Base-by-base conservation (phyloP, 1,140 invertebrate genomes). In the Drosophila pachea region DNA sequence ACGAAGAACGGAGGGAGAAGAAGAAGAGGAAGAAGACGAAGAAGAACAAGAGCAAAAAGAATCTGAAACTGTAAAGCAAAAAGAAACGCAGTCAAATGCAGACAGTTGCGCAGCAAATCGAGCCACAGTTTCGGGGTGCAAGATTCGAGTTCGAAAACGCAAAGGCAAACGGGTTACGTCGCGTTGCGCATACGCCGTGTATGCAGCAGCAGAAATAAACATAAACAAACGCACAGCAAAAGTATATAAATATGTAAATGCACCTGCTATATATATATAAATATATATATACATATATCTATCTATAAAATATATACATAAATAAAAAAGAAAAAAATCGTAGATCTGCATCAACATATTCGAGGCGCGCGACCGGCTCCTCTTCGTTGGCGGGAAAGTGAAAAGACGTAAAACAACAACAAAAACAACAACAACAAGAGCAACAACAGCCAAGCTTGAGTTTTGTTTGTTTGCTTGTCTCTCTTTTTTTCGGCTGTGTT, bases 141-240 rank as follows among this genome's bases (percentile, higher is more conserved):
- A 52, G 54, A 60, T 9, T 48, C 22, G 38, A 31, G 33, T 38
- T 31, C 32, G 1, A 48, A 54, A 49, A 32, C n/a, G 48, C 29
- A 36, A 16, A 40, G 4, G 29, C 29, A 62, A 58, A 33, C 52
- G 43, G 62, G 12, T 36, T 33, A 5, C 22, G 38, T 32, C 38
- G 64, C 68, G 81, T 76, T 79, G 69, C 76, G 76, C 66, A 84
- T 84, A 74, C 79, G 81, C 73, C 79, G 79, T 70, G 79, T 79
- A 67, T 82, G 72, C 14, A n/a, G 29, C 9, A 52, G 7, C 22
- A 12, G 29, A 33, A 7, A 14, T 22, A 14, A 36, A 9, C 40
- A 2, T 7, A 52, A 1, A 29, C 43, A 36, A 22, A 53, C 40
- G 40, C 16, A 40, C 31, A 14, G 1, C 12, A 56, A 31, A 16